Evolutionary conservation across 2,888 invertebrate genomes (phyloP).

Genomic region (Caradrina kadenii): DNA sequence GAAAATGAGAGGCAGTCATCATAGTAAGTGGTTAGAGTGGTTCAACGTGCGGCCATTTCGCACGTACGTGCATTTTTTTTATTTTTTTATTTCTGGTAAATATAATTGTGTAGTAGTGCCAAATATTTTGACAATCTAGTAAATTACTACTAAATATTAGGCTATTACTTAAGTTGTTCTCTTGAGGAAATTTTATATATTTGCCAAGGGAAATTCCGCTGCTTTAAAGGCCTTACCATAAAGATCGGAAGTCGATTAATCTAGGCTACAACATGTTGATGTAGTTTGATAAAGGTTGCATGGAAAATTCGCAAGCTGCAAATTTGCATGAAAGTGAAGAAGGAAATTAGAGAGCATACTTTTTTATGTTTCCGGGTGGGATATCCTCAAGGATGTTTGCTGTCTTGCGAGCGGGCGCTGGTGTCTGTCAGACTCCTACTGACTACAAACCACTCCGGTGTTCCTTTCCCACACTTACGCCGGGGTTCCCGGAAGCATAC

Average conservation of each 20-base stretch:
- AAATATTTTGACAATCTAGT: slow-evolving; percentile 8
- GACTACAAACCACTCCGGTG: too few relatives aligned
- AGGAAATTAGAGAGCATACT: not conserved
- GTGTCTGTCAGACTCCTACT: too few relatives aligned
- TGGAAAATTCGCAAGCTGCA: not conserved
- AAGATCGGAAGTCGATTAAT: slow-evolving; percentile 27
- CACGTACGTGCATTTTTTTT: too few relatives aligned
- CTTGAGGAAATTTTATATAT: not conserved
- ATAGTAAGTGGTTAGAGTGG: slow-evolving; percentile 35
- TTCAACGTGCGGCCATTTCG: slow-evolving; percentile 21
- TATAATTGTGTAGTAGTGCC: slow-evolving; percentile 17
- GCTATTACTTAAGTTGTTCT: slow-evolving; percentile 4
- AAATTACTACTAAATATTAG: slow-evolving; percentile 4
- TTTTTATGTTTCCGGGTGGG: too few relatives aligned
- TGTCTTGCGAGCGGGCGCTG: too few relatives aligned
- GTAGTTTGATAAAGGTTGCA: slow-evolving; percentile 17
- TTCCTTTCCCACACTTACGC: too few relatives aligned
- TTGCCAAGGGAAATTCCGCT: slow-evolving; percentile 8
- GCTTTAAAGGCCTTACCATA: slow-evolving; percentile 14
- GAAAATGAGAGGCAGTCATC: slow-evolving; percentile 32
- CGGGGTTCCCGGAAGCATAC: too few relatives aligned
- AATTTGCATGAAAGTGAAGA: too few relatives aligned
- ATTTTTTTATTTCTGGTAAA: slow-evolving; percentile 18
- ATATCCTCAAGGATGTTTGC: too few relatives aligned
- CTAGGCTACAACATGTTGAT: slow-evolving; percentile 16